Evolutionary conservation across 2,113 vertebrate species (phyloP).

Genomic region (Pseudolaguvia tuberculata): DNA sequence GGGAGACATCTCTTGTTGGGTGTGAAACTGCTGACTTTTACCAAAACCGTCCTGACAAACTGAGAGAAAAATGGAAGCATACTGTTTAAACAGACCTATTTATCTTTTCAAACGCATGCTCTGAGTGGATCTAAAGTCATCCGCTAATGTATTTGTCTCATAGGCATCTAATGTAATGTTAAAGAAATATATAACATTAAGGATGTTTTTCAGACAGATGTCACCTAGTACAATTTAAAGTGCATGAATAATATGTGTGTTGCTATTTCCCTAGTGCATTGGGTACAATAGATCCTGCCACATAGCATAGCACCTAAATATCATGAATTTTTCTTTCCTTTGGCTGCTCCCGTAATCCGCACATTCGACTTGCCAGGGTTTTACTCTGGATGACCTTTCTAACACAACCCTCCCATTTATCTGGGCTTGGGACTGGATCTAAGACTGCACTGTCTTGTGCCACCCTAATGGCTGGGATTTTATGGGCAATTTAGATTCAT

Average conservation of each 20-base stretch:
- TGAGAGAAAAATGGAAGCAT: conserved; percentile 1
- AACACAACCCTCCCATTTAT: too few species aligned
- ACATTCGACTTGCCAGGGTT: too few species aligned
- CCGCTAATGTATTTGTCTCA: background rate
- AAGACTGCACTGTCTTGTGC: too few species aligned
- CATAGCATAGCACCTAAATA: background rate
- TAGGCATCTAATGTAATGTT: background rate
- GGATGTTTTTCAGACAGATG: background rate
- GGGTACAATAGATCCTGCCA: background rate
- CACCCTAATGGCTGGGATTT: too few species aligned
- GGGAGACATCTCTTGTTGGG: conserved; percentile 8
- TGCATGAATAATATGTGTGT: background rate
- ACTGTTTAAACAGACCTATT: conserved; percentile 6
- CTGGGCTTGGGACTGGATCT: too few species aligned
- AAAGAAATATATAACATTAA: too few species aligned
- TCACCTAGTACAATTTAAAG: too few species aligned
- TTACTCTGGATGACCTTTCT: too few species aligned
- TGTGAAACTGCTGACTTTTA: conserved; percentile 3
- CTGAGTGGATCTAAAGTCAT: background rate
- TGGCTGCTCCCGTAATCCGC: too few species aligned
- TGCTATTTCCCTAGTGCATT: background rate
- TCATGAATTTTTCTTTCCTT: too few species aligned
- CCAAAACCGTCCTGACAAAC: conserved; percentile 2
- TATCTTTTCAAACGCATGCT: background rate
- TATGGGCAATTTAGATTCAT: too few species aligned